These are phyloP conservation scores for Helicoverpa armigera DNA, from an alignment of 1,140 invertebrate species.

Conservation along the genomic window DNA sequence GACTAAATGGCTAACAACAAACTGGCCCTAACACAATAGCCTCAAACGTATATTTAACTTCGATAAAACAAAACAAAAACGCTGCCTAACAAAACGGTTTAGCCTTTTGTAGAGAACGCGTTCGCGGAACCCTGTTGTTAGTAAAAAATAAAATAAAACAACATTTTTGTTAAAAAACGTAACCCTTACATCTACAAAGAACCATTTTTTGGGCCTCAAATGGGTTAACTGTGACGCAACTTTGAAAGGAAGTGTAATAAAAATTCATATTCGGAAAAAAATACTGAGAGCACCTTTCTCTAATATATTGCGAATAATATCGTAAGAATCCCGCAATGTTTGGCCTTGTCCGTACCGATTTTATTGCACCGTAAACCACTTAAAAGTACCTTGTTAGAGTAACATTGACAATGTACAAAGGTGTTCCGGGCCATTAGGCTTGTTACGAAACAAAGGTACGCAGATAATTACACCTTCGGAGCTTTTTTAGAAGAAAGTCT, in stretches of 20 bases:
- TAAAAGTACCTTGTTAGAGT: constrained; percentile 77
- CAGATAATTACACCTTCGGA: constrained; percentile 78
- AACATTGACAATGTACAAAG: constrained; percentile 70
- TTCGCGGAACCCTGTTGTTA: constrained; percentile 73
- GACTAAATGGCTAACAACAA: constrained; percentile 79
- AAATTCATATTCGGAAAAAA: constrained; percentile 44
- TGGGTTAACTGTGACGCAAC: constrained; percentile 75
- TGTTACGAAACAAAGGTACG: constrained; percentile 75
- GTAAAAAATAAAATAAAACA: constrained; percentile 56
- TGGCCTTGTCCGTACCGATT: constrained; percentile 77
- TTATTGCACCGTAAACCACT: constrained; percentile 84
- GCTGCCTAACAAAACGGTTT: constrained; percentile 66
- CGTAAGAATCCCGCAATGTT: constrained; percentile 81
- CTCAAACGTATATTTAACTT: constrained; percentile 82
- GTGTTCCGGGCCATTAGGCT: constrained; percentile 75
- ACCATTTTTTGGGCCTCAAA: constrained; percentile 66
- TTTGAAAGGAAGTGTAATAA: constrained; percentile 55
- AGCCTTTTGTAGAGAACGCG: constrained; percentile 76
- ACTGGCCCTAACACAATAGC: constrained; percentile 80
- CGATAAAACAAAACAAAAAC: constrained; percentile 82
- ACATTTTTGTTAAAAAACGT: constrained; percentile 72
- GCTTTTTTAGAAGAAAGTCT: constrained; percentile 79
- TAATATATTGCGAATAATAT: constrained; percentile 73
- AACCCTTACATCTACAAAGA: constrained; percentile 81
- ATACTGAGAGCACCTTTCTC: constrained; percentile 59